Evolutionary conservation across 1,140 invertebrate species (phyloP), one percentile per base, ranked within the genome.

Genomic region (Bombus terrestris): DNA sequence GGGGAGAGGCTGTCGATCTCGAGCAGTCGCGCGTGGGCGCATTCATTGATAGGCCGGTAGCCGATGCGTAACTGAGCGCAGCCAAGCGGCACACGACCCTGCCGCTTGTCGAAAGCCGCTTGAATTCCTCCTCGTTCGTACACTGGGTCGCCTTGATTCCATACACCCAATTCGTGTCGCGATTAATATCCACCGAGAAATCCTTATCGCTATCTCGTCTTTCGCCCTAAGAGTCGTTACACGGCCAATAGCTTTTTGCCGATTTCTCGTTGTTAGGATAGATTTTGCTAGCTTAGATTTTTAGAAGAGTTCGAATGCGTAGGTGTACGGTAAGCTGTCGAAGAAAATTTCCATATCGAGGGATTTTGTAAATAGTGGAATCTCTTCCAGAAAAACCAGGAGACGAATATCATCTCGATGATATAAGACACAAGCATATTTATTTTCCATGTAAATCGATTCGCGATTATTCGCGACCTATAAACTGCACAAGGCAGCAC

Each of bases 21-120:
- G 87, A 64, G 71, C 18, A 35, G 59, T 39, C 57, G 75, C 76
- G 90, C 90, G 90, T 91, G 90, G 90, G 90, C 90, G 90, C 82
- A 86, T 91, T 91, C 90, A 91, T 91, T 91, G 90, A 91, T 90
- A 90, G 83, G 81, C 83, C 83, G 88, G 73, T 86, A 90, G 87
- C 74, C 88, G 89, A 90, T 87, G 90, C 91, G 91, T 92, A 89
- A 91, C 91, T 86, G 87, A 83, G 69, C 83, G 81, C 84, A 82
- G 77, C 78, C 66, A 77, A 80, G 41, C 66, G 85, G 62, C 76
- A 74, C 83, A 75, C 86, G 76, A 81, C 66, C 78, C 53, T 81
- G 77, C 64, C 18, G 43, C 39, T 47, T 32, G 72, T 57, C 77
- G 59, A 85, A 76, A 75, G 73, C 77, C 18, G 32, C 43, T 85